Evolutionary conservation across 1,140 invertebrate genomes (phyloP).

Genomic region (Drosophila mauritiana): DNA sequence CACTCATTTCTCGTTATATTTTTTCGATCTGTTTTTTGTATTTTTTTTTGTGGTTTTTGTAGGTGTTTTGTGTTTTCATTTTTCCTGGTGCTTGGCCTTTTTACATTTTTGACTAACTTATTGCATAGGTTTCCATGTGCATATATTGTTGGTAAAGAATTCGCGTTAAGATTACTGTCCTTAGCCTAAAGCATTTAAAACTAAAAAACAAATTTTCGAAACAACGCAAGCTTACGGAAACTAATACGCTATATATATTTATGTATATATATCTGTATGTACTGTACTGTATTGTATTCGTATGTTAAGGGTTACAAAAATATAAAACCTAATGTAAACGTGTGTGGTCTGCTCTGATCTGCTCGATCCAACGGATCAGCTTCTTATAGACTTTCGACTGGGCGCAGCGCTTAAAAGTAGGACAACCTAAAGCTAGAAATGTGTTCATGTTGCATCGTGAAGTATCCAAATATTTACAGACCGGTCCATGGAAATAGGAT

Average conservation of each 20-base stretch:
- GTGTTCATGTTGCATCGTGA: constrained; percentile 62
- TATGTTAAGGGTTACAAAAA: constrained; percentile 48
- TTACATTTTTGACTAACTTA: constrained; percentile 76
- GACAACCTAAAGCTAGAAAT: constrained; percentile 57
- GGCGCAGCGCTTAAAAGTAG: constrained; percentile 36
- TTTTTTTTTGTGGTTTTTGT: constrained; percentile 11
- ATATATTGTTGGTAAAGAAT: constrained; percentile 67
- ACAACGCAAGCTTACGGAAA: constrained; percentile 75
- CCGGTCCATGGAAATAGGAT: constrained; percentile 34
- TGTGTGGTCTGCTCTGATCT: constrained; percentile 54
- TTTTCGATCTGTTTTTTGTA: constrained; percentile 31
- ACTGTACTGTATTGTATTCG: constrained; percentile 42
- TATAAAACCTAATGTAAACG: constrained; percentile 53
- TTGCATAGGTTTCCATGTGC: constrained; percentile 73
- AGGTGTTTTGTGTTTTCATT: constrained; percentile 31
- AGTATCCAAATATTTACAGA: constrained; percentile 57
- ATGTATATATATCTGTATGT: constrained; percentile 39
- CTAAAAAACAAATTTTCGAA: constrained; percentile 81
- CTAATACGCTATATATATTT: constrained; percentile 61
- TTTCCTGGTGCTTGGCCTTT: constrained; percentile 61
- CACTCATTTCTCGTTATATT: constrained; percentile 26
- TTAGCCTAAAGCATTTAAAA: constrained; percentile 72
- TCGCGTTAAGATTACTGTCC: constrained; percentile 64
- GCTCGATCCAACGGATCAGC: constrained; percentile 16
- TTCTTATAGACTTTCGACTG: constrained; percentile 45